A percentile compares a stretch with the other conserved stretches of the same genome.
These are phyloP conservation scores for Perodicticus potto DNA, from an alignment of 2,797 vertebrate genomes.

Conservation along the genomic window DNA sequence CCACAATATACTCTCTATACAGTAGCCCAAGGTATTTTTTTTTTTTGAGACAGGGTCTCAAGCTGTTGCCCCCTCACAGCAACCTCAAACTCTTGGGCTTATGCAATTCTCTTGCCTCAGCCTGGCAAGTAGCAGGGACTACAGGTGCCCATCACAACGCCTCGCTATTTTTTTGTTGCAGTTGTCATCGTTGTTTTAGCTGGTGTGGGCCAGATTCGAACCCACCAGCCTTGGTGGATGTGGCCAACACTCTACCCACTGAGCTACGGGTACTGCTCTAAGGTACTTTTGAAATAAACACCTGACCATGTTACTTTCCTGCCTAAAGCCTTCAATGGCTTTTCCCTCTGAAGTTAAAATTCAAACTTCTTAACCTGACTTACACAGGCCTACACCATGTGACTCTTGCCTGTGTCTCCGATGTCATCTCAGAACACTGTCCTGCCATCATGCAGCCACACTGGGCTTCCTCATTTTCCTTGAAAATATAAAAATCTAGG, in stretches of 20 bases:
- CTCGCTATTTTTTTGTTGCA: no score
- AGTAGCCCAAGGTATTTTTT: not conserved
- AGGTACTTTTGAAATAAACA: slow-evolving; percentile 38
- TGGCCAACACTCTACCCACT: no score
- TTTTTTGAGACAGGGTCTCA: no score
- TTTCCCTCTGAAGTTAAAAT: slow-evolving; percentile 10
- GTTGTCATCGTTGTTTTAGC: no score
- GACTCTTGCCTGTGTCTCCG: not conserved
- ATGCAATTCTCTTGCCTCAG: no score
- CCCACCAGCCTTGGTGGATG: no score
- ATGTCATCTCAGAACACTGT: not conserved
- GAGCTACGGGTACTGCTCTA: no score
- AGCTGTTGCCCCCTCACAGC: no score
- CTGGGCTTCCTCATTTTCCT: not conserved
- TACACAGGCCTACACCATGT: not conserved
- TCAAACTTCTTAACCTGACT: slow-evolving; percentile 11
- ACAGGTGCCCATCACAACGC: no score
- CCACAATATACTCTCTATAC: not conserved
- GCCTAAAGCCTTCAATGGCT: not conserved
- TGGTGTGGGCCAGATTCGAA: no score
- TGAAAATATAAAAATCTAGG: not conserved
- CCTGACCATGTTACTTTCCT: not conserved
- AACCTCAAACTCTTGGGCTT: no score
- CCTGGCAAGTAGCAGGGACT: no score
- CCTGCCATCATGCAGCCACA: not conserved